These are phyloP conservation scores for Elephas maximus DNA, from an alignment of 2,113 vertebrate genomes.

Conservation along the genomic window DNA sequence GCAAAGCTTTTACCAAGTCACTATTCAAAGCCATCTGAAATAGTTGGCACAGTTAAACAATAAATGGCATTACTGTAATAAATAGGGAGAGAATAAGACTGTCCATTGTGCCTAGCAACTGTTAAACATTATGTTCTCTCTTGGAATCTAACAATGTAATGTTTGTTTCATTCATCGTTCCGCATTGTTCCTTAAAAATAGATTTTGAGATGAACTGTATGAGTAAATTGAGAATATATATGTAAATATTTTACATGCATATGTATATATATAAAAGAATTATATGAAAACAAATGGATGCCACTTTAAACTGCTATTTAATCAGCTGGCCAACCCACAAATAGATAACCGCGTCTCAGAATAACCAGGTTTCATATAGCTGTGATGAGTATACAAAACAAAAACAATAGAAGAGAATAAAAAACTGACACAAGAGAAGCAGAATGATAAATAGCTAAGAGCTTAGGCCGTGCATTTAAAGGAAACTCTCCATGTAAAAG, in stretches of 20 bases:
- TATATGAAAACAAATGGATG: constrained; percentile 6
- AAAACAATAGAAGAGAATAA: constrained; percentile 19
- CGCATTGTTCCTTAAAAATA: constrained; percentile 68
- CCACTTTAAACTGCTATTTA: neutral
- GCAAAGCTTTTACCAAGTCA: constrained; percentile 75
- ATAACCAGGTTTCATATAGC: constrained; percentile 14
- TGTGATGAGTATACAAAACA: neutral
- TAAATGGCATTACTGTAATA: constrained; percentile 80
- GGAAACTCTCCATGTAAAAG: neutral
- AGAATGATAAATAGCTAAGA: constrained; percentile 8
- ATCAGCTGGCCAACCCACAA: neutral
- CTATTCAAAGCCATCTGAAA: constrained; percentile 80
- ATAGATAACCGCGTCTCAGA: neutral
- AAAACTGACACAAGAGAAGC: neutral
- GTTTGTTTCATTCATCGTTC: constrained; percentile 76
- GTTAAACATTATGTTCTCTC: constrained; percentile 78
- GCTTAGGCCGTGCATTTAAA: neutral
- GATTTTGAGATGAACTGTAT: constrained; percentile 43
- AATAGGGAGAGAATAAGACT: constrained; percentile 67
- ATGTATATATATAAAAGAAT: neutral
- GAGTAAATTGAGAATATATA: constrained; percentile 18
- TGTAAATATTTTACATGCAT: neutral
- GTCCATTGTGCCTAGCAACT: constrained; percentile 81
- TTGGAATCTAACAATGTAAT: constrained; percentile 76
- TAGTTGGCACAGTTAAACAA: constrained; percentile 78